Evolutionary conservation across 2,888 invertebrate genomes (phyloP).

Genomic region (Bembecia ichneumoniformis): DNA sequence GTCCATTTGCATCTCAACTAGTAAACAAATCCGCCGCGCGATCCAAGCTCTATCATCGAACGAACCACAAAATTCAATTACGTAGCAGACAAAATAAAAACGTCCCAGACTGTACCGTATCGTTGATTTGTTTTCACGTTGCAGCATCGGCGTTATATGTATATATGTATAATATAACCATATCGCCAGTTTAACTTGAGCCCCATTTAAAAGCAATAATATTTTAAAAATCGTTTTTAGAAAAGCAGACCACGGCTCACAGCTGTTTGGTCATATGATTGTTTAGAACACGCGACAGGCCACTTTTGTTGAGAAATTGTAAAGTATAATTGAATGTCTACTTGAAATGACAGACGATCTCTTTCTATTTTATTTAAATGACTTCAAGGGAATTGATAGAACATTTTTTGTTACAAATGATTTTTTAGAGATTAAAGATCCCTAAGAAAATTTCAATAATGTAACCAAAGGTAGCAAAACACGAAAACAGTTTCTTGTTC

Average conservation of each 20-base stretch:
- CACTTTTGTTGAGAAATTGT: slow-evolving; percentile 43
- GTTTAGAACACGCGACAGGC: slow-evolving; percentile 24
- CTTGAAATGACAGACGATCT: slow-evolving; percentile 19
- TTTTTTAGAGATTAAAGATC: background rate
- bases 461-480: background rate
- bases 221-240: background rate
- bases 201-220: background rate
- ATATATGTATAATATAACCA: background rate
- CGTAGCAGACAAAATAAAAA: slow-evolving; percentile 64
- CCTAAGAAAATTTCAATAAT: background rate
- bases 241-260: slow-evolving; percentile 12
- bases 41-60: slow-evolving; percentile 38
- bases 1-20: slow-evolving; percentile 10
- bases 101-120: slow-evolving; percentile 41
- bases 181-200: background rate
- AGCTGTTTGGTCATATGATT: slow-evolving; percentile 26
- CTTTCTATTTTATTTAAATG: slow-evolving; percentile 28
- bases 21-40: slow-evolving; percentile 31
- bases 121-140: slow-evolving; percentile 61
- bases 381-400: slow-evolving; percentile 43
- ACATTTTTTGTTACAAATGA: slow-evolving; percentile 1
- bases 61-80: slow-evolving; percentile 65
- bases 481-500: too few relatives aligned
- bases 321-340: slow-evolving; percentile 52
- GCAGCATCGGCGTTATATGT: slow-evolving; percentile 23